Percentiles rank a stretch among this genome's conserved stretches.
phyloP scores from a whole-genome alignment of 2,888 invertebrate species.

The Standfussiana lucernea region DNA sequence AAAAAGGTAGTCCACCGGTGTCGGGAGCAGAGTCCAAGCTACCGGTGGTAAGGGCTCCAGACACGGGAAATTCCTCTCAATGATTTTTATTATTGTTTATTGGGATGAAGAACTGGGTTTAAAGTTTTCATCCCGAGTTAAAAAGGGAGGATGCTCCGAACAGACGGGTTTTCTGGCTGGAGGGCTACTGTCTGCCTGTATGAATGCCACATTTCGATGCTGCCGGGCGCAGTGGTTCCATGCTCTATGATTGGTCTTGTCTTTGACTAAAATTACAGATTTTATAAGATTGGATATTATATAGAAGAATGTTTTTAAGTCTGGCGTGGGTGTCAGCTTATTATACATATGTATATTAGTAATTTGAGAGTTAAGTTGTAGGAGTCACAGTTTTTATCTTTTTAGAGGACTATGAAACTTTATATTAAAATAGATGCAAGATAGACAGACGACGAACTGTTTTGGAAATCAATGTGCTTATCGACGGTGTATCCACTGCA shows the following conservation, averaged over 20 bases:
- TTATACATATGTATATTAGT: not conserved
- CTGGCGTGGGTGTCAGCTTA: not conserved
- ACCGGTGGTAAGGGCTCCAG: too few species aligned
- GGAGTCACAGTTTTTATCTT: not conserved
- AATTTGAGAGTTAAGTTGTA: not conserved
- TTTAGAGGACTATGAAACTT: not conserved
- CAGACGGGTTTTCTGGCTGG: too few species aligned
- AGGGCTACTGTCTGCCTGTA: too few species aligned
- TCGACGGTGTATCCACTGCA: too few species aligned
- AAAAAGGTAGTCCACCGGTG: too few species aligned
- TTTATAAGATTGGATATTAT: constrained; percentile 17
- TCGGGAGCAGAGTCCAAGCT: too few species aligned
- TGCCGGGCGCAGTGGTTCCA: not conserved
- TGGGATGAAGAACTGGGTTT: too few species aligned
- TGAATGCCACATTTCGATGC: not conserved
- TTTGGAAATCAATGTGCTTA: not conserved
- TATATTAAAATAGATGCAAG: too few species aligned
- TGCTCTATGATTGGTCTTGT: constrained; percentile 30
- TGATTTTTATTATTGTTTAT: too few species aligned
- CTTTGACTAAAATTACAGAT: constrained; percentile 2
- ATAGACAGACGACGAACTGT: not conserved
- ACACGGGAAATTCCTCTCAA: too few species aligned
- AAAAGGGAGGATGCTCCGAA: too few species aligned
- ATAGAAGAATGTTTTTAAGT: not conserved
- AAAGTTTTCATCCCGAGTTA: too few species aligned